Conservation (phyloP, 2,113 vertebrate genomes). For the Emydura subglobosa region DNA sequence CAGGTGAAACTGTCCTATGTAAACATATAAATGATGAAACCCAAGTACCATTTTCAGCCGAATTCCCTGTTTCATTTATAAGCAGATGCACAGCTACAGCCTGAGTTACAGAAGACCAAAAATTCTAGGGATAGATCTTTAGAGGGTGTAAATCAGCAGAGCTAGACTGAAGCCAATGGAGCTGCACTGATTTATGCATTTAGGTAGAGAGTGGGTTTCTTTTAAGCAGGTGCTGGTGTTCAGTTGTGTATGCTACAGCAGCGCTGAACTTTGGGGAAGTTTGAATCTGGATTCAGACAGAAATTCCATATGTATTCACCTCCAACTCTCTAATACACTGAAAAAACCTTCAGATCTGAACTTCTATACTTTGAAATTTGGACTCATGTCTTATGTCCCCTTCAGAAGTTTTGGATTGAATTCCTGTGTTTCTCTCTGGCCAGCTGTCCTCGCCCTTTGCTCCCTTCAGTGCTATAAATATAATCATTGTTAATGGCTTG, state of each 20-base stretch:
- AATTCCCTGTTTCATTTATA: background rate
- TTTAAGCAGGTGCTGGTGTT: background rate
- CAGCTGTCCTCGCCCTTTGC: accelerated
- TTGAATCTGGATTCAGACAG: background rate
- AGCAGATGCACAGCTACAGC: background rate
- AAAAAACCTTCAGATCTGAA: background rate
- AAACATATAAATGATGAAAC: background rate
- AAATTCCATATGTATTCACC: accelerated
- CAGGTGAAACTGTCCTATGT: background rate
- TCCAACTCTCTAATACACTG: background rate
- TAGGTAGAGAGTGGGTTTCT: background rate
- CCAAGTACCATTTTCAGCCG: background rate
- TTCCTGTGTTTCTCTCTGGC: background rate
- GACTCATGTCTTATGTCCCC: background rate
- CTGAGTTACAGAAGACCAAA: background rate
- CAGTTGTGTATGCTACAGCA: background rate
- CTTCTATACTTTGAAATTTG: background rate
- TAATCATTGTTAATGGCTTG: background rate
- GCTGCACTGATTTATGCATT: background rate
- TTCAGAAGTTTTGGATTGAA: background rate
- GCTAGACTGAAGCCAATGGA: background rate
- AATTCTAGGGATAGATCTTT: background rate
- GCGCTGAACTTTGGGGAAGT: background rate
- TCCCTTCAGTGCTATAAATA: background rate
- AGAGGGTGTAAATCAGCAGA: background rate